Evolutionary conservation across 1,140 invertebrate genomes (phyloP).

Genomic region (Drosophila varians): DNA sequence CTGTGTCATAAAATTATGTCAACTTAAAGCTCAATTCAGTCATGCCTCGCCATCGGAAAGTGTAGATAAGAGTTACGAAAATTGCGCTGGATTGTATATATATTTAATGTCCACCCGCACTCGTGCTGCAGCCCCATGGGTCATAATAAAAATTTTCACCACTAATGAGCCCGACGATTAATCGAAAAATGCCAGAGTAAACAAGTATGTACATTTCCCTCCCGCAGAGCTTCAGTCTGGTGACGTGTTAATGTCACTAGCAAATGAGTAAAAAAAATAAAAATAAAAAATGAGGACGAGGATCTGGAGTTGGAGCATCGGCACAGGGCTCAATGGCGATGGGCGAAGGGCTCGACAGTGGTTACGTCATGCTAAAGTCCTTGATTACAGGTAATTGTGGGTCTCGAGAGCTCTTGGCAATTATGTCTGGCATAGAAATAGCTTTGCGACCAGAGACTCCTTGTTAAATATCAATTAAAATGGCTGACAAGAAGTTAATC

Average conservation of each 20-base stretch:
- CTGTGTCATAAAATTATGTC: neutral
- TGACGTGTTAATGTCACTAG: slow-evolving; percentile 68
- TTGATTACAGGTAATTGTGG: slow-evolving; percentile 53
- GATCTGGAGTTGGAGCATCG: neutral
- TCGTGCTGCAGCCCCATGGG: slow-evolving; percentile 44
- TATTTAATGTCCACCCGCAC: slow-evolving; percentile 9
- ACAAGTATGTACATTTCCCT: slow-evolving; percentile 44
- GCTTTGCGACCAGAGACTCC: slow-evolving; percentile 28
- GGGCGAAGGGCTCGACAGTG: neutral
- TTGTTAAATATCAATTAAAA: slow-evolving; percentile 79
- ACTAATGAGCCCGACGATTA: slow-evolving; percentile 75
- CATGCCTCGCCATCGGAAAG: neutral
- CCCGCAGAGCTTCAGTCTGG: slow-evolving; percentile 23
- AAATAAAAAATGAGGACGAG: neutral
- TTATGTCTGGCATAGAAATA: slow-evolving; percentile 43
- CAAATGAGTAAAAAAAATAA: slow-evolving; percentile 11
- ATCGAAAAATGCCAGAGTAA: slow-evolving; percentile 53
- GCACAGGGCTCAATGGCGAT: neutral
- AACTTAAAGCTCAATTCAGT: neutral
- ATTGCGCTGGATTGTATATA: neutral
- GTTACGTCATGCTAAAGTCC: slow-evolving; percentile 64
- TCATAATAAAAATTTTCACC: slow-evolving; percentile 76
- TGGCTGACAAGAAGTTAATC: slow-evolving; percentile 22
- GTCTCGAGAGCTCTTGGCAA: slow-evolving; percentile 55
- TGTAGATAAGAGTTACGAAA: neutral